Base-by-base conservation (phyloP, 2,797 vertebrate genomes). In the Myotis daubentonii region DNA sequence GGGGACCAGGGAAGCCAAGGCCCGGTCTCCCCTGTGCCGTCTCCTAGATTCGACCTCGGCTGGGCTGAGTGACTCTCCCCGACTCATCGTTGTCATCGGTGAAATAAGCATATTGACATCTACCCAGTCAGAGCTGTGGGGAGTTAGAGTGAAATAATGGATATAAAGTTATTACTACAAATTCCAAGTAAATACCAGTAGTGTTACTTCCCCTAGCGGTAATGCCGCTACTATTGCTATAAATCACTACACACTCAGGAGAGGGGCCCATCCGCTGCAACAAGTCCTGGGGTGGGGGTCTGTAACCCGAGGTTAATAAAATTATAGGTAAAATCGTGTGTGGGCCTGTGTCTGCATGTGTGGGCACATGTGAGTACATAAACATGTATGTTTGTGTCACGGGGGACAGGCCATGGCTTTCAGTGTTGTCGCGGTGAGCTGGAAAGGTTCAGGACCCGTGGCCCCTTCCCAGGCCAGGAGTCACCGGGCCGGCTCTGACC, bases 301-400 rank as follows among this genome's bases (percentile, higher is more conserved):
- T 90, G 15, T 71, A 55, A 22, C 79, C 30, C 13, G 9, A 19
- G 22, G 71, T 55, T 23, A 19, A 57, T 51, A 71, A 47, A 83
- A 47, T 75, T 66, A 90, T 2, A 68, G 57, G 60, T 28, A 57
- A 81, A 76, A 65, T 15, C 30, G 33, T 17, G 4, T 30, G 68
- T 51, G 28, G 6, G 12, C 2, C 0, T 30, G 25, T 0, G 1
- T 23, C 11, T 33, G 30, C 5, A 6, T 23, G 9, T 38, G 28
- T 17, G 10, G 28, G 17, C 19, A 11, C 79, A 13, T 6, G 23
- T 10, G 53, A n/a, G 28, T 53, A 44, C 15, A 23, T 15, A 23
- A 9, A 68, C 19, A 38, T 8, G 2, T n/a, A 0, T 5, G 2
- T 36, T 5, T 30, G 30, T 83, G 41, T 47, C 11, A 11, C 20